These are phyloP conservation scores for Chloroclystis v-ata DNA, from an alignment of 2,888 invertebrate species.

Conservation along the genomic window DNA sequence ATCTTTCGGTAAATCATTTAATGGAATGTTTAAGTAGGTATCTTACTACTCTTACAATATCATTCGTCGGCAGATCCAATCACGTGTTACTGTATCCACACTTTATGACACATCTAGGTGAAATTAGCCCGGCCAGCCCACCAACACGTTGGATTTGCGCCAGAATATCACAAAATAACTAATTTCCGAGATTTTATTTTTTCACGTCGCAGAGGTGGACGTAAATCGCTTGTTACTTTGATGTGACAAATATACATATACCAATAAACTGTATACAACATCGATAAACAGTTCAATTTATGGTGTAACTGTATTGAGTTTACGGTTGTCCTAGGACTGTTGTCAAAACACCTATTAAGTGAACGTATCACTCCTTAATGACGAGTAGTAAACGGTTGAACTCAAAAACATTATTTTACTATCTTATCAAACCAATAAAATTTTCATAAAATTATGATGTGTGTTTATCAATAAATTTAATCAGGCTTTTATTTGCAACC, in stretches of 20 bases:
- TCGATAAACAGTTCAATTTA: too few relatives aligned
- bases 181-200: constrained; percentile 36
- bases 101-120: constrained; percentile 68
- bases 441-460: too few relatives aligned
- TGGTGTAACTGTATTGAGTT: too few relatives aligned
- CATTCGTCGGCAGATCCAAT: constrained; percentile 41
- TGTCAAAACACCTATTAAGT: too few relatives aligned
- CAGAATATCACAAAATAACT: constrained; percentile 56
- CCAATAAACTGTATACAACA: constrained; percentile 5
- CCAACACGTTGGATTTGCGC: constrained; percentile 58
- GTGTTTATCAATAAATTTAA: too few relatives aligned
- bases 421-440: too few relatives aligned
- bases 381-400: background rate
- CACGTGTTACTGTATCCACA: constrained; percentile 48
- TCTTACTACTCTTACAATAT: constrained; percentile 38
- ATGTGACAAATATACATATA: constrained; percentile 15
- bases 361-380: background rate
- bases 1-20: background rate
- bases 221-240: constrained; percentile 28
- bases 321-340: too few relatives aligned
- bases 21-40: constrained; percentile 5
- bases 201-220: constrained; percentile 26
- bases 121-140: constrained; percentile 62
- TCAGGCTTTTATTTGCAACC: background rate
- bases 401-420: background rate